Evolutionary conservation across 2,797 vertebrate genomes (phyloP).

Genomic region (Myiothlypis coronata): DNA sequence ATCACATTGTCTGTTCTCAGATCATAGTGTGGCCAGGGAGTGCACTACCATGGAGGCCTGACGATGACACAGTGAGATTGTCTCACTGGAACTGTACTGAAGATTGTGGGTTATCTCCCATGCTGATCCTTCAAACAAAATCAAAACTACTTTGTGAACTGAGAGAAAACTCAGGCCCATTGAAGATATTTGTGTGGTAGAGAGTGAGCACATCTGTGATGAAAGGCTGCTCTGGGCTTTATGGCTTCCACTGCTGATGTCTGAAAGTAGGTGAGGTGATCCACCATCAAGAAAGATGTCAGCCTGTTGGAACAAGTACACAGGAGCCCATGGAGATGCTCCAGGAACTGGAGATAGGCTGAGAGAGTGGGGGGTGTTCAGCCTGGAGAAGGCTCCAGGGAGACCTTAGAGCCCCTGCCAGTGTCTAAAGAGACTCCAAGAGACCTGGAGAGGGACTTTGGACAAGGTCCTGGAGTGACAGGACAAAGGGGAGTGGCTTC

Average conservation of each 20-base stretch:
- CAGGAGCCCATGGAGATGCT: not conserved
- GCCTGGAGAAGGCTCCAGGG: not conserved
- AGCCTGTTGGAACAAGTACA: not conserved
- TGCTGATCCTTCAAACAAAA: not conserved
- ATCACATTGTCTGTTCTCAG: not conserved
- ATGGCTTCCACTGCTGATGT: not conserved
- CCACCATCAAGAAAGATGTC: not conserved
- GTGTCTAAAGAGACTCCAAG: not conserved
- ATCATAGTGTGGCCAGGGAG: not conserved
- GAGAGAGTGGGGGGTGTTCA: not conserved
- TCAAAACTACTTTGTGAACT: not conserved
- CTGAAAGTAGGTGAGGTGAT: not conserved
- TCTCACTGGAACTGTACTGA: not conserved
- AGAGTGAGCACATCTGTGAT: not conserved
- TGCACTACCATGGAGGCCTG: not conserved
- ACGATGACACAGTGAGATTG: not conserved
- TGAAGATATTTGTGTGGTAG: not conserved
- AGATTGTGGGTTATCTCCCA: not conserved
- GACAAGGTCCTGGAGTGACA: not conserved
- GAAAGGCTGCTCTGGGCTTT: not conserved
- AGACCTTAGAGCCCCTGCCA: not conserved
- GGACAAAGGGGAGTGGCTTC: fast-evolving
- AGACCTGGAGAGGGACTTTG: not conserved
- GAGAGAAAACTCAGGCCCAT: not conserved
- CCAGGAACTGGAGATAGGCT: not conserved